A percentile compares a stretch with the other conserved stretches of the same genome.
Conservation (phyloP, 1,140 invertebrate species). For the Psilanteris sp. region DNA sequence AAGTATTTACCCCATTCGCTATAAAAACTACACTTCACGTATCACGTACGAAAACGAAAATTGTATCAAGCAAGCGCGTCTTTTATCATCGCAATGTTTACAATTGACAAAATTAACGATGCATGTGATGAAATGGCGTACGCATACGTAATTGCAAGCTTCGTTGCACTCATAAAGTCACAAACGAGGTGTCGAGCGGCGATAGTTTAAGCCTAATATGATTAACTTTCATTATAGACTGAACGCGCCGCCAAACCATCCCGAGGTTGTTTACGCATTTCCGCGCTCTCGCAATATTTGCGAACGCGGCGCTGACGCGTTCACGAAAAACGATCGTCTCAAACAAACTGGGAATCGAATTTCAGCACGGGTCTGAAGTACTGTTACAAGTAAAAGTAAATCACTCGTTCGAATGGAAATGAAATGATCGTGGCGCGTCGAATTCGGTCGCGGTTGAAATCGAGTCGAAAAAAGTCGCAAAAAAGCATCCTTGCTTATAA, state of each 20-base stretch:
- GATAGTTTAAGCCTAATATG: constrained; percentile 3
- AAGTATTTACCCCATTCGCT: no score
- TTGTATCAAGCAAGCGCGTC: constrained; percentile 8
- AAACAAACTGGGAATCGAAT: no score
- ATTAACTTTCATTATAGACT: constrained; percentile 8
- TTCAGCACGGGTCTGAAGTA: no score
- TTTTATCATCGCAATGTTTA: constrained; percentile 24
- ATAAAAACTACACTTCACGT: neutral
- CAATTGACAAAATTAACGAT: constrained; percentile 34
- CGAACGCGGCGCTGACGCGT: no score
- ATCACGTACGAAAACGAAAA: neutral
- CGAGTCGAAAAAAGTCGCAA: neutral
- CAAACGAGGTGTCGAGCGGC: neutral
- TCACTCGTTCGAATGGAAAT: no score
- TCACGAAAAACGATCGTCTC: no score
- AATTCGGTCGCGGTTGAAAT: neutral
- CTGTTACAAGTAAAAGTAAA: no score
- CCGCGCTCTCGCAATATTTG: no score
- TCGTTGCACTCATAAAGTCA: constrained; percentile 9
- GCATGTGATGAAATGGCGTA: constrained; percentile 45
- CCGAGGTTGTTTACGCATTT: no score
- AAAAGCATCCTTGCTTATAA: constrained; percentile 3
- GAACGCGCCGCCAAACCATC: neutral
- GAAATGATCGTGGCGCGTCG: no score
- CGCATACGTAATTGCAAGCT: constrained; percentile 17